These are phyloP conservation scores for Phalacrocorax pelagicus DNA, from an alignment of 2,113 vertebrate genomes.

Conservation along the genomic window DNA sequence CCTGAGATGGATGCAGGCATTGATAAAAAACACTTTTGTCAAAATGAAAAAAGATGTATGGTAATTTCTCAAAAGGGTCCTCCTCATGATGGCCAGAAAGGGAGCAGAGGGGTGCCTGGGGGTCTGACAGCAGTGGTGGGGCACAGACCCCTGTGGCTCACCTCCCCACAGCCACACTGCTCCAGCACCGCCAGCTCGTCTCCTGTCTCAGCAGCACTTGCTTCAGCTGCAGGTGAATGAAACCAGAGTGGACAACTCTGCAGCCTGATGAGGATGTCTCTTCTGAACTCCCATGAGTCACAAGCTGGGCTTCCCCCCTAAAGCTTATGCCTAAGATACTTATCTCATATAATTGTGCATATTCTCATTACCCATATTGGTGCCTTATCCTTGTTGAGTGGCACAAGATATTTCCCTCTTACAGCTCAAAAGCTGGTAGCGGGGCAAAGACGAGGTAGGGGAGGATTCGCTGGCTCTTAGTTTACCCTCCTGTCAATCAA, in stretches of 20 bases:
- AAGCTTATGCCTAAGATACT: neutral
- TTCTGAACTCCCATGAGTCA: neutral
- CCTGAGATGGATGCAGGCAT: neutral
- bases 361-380: neutral
- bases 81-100: fast-evolving
- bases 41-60: neutral
- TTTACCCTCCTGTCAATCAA: slow-evolving; percentile 51
- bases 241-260: neutral
- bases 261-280: neutral
- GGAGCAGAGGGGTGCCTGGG: neutral
- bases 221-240: neutral
- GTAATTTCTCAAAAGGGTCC: neutral
- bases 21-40: neutral
- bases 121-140: fast-evolving
- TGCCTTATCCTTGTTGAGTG: neutral
- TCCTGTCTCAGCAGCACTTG: neutral
- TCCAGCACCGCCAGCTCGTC: neutral
- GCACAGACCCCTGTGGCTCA: fast-evolving
- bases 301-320: neutral
- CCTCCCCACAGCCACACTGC: neutral
- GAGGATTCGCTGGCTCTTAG: neutral
- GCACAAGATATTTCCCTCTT: neutral
- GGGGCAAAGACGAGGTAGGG: neutral
- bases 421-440: neutral
- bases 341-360: neutral